These are phyloP conservation scores for Muscicapa adusta DNA, from an alignment of 2,113 vertebrate genomes.

Conservation along the genomic window DNA sequence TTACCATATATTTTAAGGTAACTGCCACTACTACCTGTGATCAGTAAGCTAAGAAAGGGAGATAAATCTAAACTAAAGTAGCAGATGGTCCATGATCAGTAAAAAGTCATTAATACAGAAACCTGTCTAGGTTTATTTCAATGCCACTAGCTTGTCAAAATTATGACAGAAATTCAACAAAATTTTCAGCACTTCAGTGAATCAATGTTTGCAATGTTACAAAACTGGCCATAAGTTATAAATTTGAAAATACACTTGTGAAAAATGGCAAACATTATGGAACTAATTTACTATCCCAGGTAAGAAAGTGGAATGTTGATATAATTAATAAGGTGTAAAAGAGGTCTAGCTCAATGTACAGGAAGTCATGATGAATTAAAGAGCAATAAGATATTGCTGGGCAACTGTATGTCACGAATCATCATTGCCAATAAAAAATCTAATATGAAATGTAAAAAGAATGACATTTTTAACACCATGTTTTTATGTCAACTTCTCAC, in stretches of 20 bases:
- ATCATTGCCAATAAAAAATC: not conserved
- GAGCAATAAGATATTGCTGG: not conserved
- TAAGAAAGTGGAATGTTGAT: not conserved
- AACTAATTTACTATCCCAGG: not conserved
- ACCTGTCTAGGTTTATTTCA: not conserved
- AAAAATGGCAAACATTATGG: not conserved
- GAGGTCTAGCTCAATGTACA: not conserved
- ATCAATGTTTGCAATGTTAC: not conserved
- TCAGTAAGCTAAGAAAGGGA: not conserved
- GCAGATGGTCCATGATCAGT: not conserved
- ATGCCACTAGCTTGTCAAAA: not conserved
- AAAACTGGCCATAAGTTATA: not conserved
- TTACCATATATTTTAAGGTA: not conserved
- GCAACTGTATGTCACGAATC: not conserved
- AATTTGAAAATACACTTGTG: not conserved
- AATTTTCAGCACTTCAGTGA: not conserved
- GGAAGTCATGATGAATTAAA: not conserved
- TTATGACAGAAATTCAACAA: not conserved
- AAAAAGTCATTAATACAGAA: not conserved
- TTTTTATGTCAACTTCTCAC: not conserved
- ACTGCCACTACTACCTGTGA: not conserved
- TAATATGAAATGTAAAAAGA: not conserved
- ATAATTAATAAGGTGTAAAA: not conserved
- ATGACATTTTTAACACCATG: not conserved
- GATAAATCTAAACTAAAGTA: not conserved